Evolutionary conservation across 2,113 vertebrate species (phyloP), one percentile per base, ranked within the genome.

Genomic region (Chamaea fasciata): DNA sequence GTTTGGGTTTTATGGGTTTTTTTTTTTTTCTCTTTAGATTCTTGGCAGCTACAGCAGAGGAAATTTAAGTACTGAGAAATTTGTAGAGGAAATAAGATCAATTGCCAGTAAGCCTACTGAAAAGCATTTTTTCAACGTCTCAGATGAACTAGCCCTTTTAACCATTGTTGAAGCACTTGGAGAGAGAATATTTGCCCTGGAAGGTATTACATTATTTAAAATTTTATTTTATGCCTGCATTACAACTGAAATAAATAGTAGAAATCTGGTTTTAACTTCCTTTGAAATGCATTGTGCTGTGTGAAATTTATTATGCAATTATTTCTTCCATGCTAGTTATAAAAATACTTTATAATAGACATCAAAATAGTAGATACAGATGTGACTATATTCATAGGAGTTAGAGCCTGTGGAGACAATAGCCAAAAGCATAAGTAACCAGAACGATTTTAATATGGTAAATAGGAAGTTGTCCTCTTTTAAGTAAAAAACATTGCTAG

Each of bases 61-160:
- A 95, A 99, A 99, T 95, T 98, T 99, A 97, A 99, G 98, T 80
- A 75, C 97, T 68, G 98, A 97, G 15, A 99, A 98, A 95, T 99
- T 99, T 87, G 98, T 99, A 57, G 97, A 98, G 30, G 99, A 99
- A 98, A 99, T 99, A 73, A 98, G 97, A 88, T 98, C 98, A 30
- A 99, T 99, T 75, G 99, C 99, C 87, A 99, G 99, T 46, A 31
- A 97, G 15, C 98, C 98, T 16, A 97, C 98, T 27, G 98, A 98
- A 24, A 99, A 99, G 47, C 99, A 99, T 96, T 99, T 99, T 98
- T 99, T 99, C 98, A 99, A 99, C 27, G 99, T 99, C 92, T 99
- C 99, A 2, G 99, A 99, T 90, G 99, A 99, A 97, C 68, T 98
- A 89, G 99, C 99, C 12, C 95, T 99, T 90, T 50, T 98, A 90